Evolutionary conservation across 2,113 vertebrate genomes (phyloP), one percentile per base, ranked within the genome.

Genomic region (Oryzias javanicus): DNA sequence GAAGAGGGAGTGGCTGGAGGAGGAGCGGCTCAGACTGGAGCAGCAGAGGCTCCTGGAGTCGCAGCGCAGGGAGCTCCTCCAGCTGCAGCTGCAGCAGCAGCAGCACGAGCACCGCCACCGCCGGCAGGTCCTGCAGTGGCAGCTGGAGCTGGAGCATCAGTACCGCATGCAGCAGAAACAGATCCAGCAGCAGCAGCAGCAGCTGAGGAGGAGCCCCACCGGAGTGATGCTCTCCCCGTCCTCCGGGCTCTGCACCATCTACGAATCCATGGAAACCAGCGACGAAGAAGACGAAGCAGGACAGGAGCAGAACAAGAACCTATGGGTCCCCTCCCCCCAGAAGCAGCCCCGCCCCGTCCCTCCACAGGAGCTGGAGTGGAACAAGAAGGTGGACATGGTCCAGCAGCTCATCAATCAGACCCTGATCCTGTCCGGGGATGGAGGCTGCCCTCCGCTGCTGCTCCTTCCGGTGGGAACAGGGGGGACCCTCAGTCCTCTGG

Each of bases 321-420:
- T 4, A 1, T 61, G 48, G 70, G 13, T 1, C 17, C 10, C n/a
- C 0, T 12, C 51, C 25, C 27, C 61, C 85, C 79, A 75, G 12
- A 60, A 55, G 54, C 85, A 67, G 49, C 67, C 64, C 6, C 85
- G 88, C 18, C 90, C 82, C 0, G 78, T 74, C 0, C 78, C 94
- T 44, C 84, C 82, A 0, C 79, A 89, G 41, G 90, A 86, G 22
- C 89, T 84, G 67, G 92, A 88, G 13, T 92, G 91, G 90, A 88
- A 84, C 80, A 55, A 60, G 64, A 93, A 92, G 80, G 91, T 93
- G 17, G 91, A 92, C 54, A 90, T 96, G 42, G 93, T 96, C 53
- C 94, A 96, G 86, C 93, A 95, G 89, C 89, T 96, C 64, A 92
- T 96, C 78, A 92, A 93, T 81, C 92, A 94, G 80, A 92, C 93